Percentiles rank a stretch among this genome's conserved stretches.
These are phyloP conservation scores for Raphicerus campestris DNA, from an alignment of 2,113 vertebrate genomes.

Conservation along the genomic window DNA sequence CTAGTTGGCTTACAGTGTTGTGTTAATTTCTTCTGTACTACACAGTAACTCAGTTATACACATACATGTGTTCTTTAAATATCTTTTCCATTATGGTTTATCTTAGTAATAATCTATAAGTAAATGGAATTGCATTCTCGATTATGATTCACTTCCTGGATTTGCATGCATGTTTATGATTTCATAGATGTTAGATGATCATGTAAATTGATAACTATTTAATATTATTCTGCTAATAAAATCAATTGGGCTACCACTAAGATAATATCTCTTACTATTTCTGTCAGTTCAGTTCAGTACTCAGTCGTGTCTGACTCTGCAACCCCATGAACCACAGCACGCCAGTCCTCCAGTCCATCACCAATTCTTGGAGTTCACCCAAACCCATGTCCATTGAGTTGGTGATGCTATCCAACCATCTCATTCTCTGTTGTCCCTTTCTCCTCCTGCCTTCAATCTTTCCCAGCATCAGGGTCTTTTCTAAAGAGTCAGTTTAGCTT, in stretches of 20 bases:
- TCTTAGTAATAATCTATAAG: conserved; percentile 5
- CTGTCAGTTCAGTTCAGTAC: background rate
- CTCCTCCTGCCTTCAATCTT: background rate
- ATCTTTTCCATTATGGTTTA: background rate
- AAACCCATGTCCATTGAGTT: background rate
- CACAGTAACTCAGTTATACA: background rate
- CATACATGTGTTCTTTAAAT: background rate
- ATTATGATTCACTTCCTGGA: background rate
- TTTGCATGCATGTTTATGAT: background rate
- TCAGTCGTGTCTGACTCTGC: background rate
- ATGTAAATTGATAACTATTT: background rate
- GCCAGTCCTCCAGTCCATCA: background rate
- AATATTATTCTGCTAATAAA: no score
- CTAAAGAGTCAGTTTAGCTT: background rate
- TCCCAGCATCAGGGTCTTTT: background rate
- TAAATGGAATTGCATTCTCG: background rate
- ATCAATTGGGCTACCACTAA: no score
- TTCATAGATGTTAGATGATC: background rate
- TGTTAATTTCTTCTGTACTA: background rate
- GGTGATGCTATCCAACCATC: background rate
- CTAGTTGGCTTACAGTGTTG: background rate
- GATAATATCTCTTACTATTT: background rate
- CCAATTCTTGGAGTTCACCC: background rate
- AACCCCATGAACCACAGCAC: background rate
- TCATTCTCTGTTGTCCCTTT: background rate